Conservation (phyloP, 2,888 invertebrate species). For the Poecilus cupreus region DNA sequence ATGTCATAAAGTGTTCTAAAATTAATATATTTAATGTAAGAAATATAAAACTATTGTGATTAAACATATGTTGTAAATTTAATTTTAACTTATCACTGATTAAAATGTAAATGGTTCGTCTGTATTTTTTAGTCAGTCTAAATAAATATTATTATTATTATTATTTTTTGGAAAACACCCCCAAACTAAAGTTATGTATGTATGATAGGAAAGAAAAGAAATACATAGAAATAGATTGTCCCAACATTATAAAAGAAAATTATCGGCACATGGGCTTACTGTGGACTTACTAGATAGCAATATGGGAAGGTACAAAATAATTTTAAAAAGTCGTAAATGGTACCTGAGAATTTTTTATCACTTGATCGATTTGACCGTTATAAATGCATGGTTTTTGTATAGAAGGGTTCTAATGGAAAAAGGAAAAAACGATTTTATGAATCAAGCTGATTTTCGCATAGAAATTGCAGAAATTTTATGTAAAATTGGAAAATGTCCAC, state of each 20-base stretch:
- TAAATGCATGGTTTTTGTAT: conserved; percentile 59
- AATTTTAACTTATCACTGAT: too few species aligned
- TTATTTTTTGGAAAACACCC: conserved; percentile 40
- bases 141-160: too few species aligned
- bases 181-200: conserved; percentile 39
- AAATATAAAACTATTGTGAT: too few species aligned
- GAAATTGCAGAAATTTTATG: conserved; percentile 54
- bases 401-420: background rate
- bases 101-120: too few species aligned
- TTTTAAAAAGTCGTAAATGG: conserved; percentile 56
- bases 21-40: too few species aligned
- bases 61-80: too few species aligned
- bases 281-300: conserved; percentile 58
- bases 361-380: conserved; percentile 51
- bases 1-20: too few species aligned
- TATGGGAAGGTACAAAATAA: conserved; percentile 57
- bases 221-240: conserved; percentile 56
- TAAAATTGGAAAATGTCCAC: conserved; percentile 20
- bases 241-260: conserved; percentile 58
- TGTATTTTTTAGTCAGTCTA: too few species aligned
- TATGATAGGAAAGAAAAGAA: conserved; percentile 61
- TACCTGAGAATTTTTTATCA: conserved; percentile 60
- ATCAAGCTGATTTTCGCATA: conserved; percentile 62
- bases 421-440: conserved; percentile 43
- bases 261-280: conserved; percentile 63